These are phyloP conservation scores for Centropyge bicolor DNA, from an alignment of 2,797 vertebrate species.

Conservation along the genomic window DNA sequence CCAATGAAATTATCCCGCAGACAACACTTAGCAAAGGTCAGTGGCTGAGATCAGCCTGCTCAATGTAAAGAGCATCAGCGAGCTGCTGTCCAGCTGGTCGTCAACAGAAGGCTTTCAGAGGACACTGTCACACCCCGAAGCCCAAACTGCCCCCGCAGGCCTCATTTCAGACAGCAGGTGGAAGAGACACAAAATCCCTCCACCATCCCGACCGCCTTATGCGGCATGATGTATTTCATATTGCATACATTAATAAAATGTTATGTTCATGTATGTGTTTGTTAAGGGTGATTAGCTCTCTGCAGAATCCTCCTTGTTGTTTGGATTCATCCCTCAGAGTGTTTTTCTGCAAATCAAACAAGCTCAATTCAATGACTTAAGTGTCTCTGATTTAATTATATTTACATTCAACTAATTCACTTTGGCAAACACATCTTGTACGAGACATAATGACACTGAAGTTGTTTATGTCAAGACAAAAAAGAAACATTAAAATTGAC, in stretches of 20 bases:
- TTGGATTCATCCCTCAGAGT: background rate
- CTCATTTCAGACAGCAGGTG: slow-evolving; percentile 33
- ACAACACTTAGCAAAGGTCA: slow-evolving; percentile 63
- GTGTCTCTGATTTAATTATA: background rate
- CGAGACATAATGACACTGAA: background rate
- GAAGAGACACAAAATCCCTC: background rate
- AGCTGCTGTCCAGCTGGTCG: slow-evolving; percentile 38
- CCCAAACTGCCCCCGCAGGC: slow-evolving; percentile 30
- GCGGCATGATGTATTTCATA: background rate
- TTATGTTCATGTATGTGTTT: background rate
- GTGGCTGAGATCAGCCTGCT: slow-evolving; percentile 45
- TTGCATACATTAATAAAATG: background rate
- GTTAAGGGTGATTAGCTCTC: background rate
- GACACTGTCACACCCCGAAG: slow-evolving; percentile 29
- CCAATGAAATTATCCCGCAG: slow-evolving; percentile 65
- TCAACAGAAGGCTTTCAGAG: slow-evolving; percentile 42
- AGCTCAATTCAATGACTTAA: background rate
- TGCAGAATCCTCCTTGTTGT: too few species aligned
- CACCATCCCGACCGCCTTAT: background rate
- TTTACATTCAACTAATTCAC: background rate
- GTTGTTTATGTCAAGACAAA: background rate
- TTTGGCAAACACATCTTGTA: background rate
- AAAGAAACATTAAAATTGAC: too few species aligned
- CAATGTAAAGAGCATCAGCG: slow-evolving; percentile 43
- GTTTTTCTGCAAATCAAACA: background rate